phyloP scores from a whole-genome alignment of 2,113 vertebrate genomes.

The Orientallactaga bullata region DNA sequence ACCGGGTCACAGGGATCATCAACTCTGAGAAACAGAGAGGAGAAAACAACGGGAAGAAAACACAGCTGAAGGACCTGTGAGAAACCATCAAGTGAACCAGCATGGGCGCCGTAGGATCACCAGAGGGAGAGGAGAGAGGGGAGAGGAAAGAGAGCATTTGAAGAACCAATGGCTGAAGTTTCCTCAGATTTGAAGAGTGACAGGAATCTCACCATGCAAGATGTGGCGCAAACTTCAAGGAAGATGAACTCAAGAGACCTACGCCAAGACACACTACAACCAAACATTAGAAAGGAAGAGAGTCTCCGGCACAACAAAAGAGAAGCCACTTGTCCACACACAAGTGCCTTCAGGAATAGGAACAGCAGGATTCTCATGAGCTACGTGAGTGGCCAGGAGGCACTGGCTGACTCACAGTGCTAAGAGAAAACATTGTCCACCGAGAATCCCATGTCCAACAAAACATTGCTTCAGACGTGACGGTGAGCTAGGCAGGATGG shows the following conservation, averaged over 20 bases:
- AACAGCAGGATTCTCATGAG: not conserved
- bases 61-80: too few relatives aligned
- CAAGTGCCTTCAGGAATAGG: not conserved
- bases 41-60: not conserved
- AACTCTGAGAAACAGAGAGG: not conserved
- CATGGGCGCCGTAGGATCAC: too few relatives aligned
- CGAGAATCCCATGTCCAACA: not conserved
- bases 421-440: not conserved
- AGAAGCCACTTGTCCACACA: not conserved
- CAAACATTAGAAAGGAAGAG: not conserved
- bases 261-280: not conserved
- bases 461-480: not conserved
- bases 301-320: not conserved
- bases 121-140: too few relatives aligned
- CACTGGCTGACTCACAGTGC: too few relatives aligned
- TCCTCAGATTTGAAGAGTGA: not conserved
- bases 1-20: not conserved
- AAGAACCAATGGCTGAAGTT: not conserved
- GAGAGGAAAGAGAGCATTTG: not conserved
- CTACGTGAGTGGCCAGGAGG: too few relatives aligned
- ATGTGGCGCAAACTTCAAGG: not conserved
- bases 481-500: not conserved
- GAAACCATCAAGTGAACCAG: not conserved
- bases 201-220: not conserved
- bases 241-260: not conserved